Base-by-base conservation (phyloP, 2,797 vertebrate species). In the Gymnoscopelus microlampas region DNA sequence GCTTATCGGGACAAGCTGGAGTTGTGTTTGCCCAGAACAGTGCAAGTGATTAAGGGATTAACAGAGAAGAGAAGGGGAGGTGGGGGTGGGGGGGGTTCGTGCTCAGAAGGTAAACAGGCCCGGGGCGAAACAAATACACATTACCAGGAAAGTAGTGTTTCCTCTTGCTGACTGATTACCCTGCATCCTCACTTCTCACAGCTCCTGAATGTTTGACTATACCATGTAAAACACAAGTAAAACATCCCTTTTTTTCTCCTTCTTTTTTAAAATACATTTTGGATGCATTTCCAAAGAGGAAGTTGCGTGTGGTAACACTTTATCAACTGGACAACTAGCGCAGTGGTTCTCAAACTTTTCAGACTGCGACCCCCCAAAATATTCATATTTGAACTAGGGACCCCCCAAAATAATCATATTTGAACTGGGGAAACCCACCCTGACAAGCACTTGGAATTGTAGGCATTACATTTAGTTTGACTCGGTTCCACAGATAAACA, bases 41-140 rank as follows among this genome's bases (percentile, higher is more conserved):
- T 70, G 65, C 58, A 65, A 69, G 78, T 66, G 72, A 88, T 88
- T 80, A 84, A 83, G 63, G 78, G 78, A 88, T 88, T 83, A 86
- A 63, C 53, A 14, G 13, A 68, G 69, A 73, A 82, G 81, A 66
- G 66, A 49, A 69, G 65, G 77, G 15, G 13, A 19, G 19, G 19
- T 19, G 19, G 19, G 19, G 19, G 19, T 19, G 26, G 26, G 26
- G 2, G 47, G 73, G 76, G 78, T 79, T 85, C 66, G 71, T 56
- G 66, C 39, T 54, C 60, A 77, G 70, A 76, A 57, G 49, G 61
- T 79, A 82, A 88, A 89, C 76, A 85, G 70, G 73, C 73, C 63
- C 51, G 4, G 65, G 80, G 80, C 74, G 72, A 80, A 79, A 79
- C 68, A 79, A 87, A 3, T 4, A 85, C 77, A 79, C 73, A 76